Conservation (phyloP, 2,888 invertebrate genomes). For the Eupithecia insigniata region DNA sequence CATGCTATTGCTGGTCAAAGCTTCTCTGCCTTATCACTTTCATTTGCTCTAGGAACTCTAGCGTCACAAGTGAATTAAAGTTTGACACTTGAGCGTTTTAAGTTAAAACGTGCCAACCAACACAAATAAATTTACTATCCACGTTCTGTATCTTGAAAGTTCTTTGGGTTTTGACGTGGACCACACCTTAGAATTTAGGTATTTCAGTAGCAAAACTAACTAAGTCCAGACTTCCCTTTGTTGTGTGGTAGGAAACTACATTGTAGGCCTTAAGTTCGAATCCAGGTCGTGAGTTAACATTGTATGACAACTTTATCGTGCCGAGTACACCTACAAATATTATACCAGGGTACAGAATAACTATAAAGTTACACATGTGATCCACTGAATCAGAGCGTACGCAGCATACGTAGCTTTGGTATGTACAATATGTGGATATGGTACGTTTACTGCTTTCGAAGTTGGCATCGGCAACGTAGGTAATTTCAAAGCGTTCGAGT, state of each 20-base stretch:
- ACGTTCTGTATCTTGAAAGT: background rate
- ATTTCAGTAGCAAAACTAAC: constrained; percentile 6
- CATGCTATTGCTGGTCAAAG: background rate
- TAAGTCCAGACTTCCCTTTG: constrained; percentile 6
- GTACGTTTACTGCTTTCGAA: too few relatives aligned
- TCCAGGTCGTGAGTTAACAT: constrained; percentile 2
- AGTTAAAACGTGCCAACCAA: background rate
- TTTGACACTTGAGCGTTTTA: background rate
- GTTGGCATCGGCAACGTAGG: too few relatives aligned
- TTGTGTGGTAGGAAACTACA: background rate
- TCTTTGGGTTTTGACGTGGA: background rate
- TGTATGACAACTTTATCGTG: background rate
- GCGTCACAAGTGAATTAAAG: background rate
- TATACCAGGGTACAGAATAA: too few relatives aligned
- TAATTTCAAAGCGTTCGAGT: too few relatives aligned
- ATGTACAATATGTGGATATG: too few relatives aligned
- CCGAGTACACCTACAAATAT: background rate
- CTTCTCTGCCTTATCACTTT: background rate
- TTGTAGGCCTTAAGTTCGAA: constrained; percentile 9
- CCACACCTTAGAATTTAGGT: background rate
- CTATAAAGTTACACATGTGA: too few relatives aligned
- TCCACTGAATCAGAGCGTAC: too few relatives aligned
- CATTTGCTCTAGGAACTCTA: background rate
- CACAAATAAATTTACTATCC: background rate
- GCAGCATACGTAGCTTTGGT: too few relatives aligned